Conservation (phyloP, 2,113 vertebrate species). For the Rhinopomastus cyanomelas region DNA sequence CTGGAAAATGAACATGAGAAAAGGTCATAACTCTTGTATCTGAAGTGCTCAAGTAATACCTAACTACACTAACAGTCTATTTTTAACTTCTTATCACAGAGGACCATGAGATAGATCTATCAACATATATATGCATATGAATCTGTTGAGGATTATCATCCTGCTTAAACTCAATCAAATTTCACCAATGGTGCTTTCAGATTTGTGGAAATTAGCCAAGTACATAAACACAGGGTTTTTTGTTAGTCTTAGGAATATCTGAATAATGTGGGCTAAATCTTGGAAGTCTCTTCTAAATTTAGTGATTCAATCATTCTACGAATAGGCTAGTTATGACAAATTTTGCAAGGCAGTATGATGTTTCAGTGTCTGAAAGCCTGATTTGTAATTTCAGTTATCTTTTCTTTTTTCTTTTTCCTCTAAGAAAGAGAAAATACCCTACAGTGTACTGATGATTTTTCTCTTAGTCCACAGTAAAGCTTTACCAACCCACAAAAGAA, state of each 20-base stretch:
- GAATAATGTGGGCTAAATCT: not conserved
- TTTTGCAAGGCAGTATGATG: not conserved
- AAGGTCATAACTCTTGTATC: not conserved
- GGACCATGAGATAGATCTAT: not conserved
- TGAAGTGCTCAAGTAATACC: not conserved
- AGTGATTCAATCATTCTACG: too few species aligned
- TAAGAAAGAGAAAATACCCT: not conserved
- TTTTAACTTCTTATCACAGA: not conserved
- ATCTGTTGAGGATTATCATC: too few species aligned
- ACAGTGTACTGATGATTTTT: too few species aligned
- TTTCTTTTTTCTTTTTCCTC: not conserved
- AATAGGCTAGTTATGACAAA: not conserved
- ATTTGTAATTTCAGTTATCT: not conserved
- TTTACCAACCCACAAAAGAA: too few species aligned
- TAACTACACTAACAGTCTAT: not conserved
- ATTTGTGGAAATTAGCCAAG: too few species aligned
- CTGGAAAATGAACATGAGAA: not conserved
- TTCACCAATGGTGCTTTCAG: too few species aligned
- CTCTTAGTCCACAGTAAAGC: too few species aligned
- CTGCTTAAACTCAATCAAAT: too few species aligned
- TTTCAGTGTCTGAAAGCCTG: not conserved
- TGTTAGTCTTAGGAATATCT: not conserved
- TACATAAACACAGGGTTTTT: fast-evolving
- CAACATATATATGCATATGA: too few species aligned
- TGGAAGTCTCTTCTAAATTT: too few species aligned